These are phyloP conservation scores for Temnothorax rugatulus DNA, from an alignment of 2,888 invertebrate species.

Conservation along the genomic window DNA sequence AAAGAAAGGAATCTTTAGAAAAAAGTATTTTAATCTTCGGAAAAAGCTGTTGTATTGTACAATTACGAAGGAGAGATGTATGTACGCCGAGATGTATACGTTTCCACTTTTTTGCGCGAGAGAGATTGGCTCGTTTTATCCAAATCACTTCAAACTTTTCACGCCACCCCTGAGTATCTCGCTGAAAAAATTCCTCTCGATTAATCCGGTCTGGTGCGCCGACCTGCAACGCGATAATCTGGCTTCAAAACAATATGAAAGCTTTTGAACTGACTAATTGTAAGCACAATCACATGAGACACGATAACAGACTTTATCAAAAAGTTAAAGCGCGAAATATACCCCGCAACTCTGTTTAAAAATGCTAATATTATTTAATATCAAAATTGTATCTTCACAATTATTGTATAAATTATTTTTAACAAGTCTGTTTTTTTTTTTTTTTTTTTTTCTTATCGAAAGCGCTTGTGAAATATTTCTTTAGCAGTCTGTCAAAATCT, in stretches of 20 bases:
- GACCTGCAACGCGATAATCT: background rate
- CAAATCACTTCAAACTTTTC: background rate
- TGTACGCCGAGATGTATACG: background rate
- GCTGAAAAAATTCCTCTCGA: slow-evolving; percentile 4
- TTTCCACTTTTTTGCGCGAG: background rate
- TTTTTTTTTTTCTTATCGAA: background rate
- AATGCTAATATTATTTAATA: background rate
- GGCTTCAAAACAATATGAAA: background rate
- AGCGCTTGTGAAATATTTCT: slow-evolving; percentile 10
- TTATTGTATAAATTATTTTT: background rate
- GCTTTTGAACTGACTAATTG: background rate
- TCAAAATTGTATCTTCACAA: background rate
- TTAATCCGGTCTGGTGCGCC: slow-evolving; percentile 8
- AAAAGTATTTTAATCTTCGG: no score
- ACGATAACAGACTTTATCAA: background rate
- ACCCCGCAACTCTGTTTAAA: background rate
- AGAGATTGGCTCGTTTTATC: background rate
- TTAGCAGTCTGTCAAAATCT: slow-evolving; percentile 12
- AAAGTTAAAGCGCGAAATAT: background rate
- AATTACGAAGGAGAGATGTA: background rate
- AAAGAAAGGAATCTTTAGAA: no score
- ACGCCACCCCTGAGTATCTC: background rate
- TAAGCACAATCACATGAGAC: background rate
- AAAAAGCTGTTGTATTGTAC: background rate
- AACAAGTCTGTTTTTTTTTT: background rate